phyloP scores from a whole-genome alignment of 2,797 vertebrate genomes.

The Australoheros facetus region DNA sequence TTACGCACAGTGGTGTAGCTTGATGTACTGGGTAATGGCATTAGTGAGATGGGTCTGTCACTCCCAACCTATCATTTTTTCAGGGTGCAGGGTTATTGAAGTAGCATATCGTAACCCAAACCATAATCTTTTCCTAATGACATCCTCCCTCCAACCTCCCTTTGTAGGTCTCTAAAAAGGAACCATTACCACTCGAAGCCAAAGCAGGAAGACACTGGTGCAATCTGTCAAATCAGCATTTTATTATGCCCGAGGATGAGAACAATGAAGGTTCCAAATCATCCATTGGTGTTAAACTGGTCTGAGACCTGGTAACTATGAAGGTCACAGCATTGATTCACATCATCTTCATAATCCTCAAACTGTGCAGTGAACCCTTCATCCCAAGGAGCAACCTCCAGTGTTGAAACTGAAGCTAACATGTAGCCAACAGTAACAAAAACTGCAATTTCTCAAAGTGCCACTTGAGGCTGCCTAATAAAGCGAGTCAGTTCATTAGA shows the following conservation, averaged over 20 bases:
- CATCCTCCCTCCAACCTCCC: background rate
- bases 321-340: background rate
- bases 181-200: background rate
- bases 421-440: background rate
- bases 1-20: too few relatives aligned
- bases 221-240: background rate
- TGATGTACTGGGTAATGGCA: too few relatives aligned
- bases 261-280: background rate
- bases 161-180: background rate
- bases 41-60: too few relatives aligned
- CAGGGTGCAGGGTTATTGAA: too few relatives aligned
- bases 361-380: background rate
- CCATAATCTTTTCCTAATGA: too few relatives aligned
- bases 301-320: background rate
- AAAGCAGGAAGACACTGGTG: background rate
- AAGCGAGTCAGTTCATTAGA: background rate
- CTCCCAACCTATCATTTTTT: too few relatives aligned
- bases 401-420: background rate
- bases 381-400: background rate
- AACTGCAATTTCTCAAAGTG: background rate
- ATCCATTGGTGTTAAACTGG: background rate
- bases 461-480: background rate
- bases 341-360: background rate
- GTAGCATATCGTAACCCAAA: too few relatives aligned
- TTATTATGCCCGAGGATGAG: accelerated